Evolutionary conservation across 2,797 vertebrate species (phyloP).

Genomic region (Lacerta viridis): DNA sequence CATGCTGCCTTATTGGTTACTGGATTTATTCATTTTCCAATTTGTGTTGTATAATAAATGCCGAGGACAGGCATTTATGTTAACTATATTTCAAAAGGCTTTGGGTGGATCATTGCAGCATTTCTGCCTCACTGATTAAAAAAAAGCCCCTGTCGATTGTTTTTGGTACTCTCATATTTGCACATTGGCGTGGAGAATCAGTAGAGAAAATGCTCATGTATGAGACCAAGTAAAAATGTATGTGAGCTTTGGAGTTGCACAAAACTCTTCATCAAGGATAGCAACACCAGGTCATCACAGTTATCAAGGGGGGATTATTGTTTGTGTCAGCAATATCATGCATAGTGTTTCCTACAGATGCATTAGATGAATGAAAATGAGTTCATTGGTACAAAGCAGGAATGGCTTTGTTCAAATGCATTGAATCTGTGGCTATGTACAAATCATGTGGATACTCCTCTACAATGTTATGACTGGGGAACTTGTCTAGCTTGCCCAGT

Average conservation of each 20-base stretch:
- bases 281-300: background rate
- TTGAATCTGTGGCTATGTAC: too few species aligned
- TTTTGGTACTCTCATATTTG: background rate
- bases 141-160: background rate
- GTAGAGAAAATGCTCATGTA: background rate
- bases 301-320: background rate
- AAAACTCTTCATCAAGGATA: background rate
- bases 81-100: conserved; percentile 5
- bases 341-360: background rate
- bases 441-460: too few species aligned
- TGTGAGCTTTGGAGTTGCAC: background rate
- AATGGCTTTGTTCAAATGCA: background rate
- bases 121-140: background rate
- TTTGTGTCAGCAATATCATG: background rate
- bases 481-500: too few species aligned
- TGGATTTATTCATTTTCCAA: conserved; percentile 49
- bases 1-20: conserved; percentile 20
- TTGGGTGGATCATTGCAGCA: background rate
- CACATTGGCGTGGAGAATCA: background rate
- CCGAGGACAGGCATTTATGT: conserved; percentile 21
- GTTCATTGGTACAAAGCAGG: background rate
- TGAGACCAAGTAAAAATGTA: background rate
- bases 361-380: background rate
- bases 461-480: too few species aligned
- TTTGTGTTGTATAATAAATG: conserved; percentile 35